phyloP scores from a whole-genome alignment of 2,797 vertebrate genomes.

The Typhlichthys eigenmanni region DNA sequence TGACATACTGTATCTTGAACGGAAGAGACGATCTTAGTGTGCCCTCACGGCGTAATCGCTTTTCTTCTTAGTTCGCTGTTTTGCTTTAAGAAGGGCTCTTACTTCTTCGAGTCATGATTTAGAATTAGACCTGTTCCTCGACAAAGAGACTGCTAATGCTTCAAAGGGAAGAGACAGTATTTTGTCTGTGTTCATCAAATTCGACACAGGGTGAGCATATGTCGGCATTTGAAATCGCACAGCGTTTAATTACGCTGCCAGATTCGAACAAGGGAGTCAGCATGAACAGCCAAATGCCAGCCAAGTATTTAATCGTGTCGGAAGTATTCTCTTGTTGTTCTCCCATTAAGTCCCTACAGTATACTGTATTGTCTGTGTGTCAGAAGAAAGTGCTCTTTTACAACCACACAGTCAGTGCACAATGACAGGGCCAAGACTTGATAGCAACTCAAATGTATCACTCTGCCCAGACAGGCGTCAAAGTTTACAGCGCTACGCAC shows the following conservation, averaged over 20 bases:
- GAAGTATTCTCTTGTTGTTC: conserved; percentile 1
- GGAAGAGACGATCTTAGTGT: too few relatives aligned
- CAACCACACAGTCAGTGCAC: too few relatives aligned
- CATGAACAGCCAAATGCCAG: not conserved
- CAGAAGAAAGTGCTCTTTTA: not conserved
- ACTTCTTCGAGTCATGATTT: not conserved
- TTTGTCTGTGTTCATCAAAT: too few relatives aligned
- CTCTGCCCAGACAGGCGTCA: too few relatives aligned
- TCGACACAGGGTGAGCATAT: not conserved
- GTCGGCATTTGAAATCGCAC: not conserved
- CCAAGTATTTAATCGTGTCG: conserved; percentile 7
- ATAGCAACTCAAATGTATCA: too few relatives aligned
- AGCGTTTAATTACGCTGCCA: conserved; percentile 22
- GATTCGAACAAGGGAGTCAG: conserved; percentile 2
- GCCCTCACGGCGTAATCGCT: too few relatives aligned
- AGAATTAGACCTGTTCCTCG: conserved; percentile 4
- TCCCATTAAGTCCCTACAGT: not conserved
- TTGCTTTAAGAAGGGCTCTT: not conserved
- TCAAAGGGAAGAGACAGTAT: not conserved
- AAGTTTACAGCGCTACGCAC: too few relatives aligned
- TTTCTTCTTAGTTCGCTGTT: too few relatives aligned
- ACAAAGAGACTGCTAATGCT: not conserved
- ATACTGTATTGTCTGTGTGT: not conserved
- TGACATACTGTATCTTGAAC: too few relatives aligned
- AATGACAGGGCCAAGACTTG: too few relatives aligned